phyloP scores from a whole-genome alignment of 1,140 invertebrate species.

The Trachymyrmex septentrionalis region DNA sequence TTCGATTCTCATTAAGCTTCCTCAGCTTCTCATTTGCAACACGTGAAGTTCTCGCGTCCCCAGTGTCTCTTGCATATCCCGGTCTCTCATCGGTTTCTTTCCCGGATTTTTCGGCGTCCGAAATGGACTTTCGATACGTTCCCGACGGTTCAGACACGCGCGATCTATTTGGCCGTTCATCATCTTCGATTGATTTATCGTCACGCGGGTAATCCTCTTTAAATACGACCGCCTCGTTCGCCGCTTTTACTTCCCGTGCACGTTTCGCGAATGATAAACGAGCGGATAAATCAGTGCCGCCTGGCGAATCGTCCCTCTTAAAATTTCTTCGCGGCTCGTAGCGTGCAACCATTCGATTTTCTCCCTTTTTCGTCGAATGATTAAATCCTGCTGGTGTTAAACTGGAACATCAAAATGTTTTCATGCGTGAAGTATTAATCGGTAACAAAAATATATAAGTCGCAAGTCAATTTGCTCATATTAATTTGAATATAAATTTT shows the following conservation, averaged over 20 bases:
- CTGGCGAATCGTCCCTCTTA: conserved; percentile 33
- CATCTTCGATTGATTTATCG: conserved; percentile 60
- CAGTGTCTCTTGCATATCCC: background rate
- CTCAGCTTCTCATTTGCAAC: background rate
- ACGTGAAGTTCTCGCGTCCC: background rate
- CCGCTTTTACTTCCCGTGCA: conserved; percentile 53
- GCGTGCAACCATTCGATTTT: conserved; percentile 1
- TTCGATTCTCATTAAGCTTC: background rate
- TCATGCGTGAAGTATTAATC: conserved; percentile 2
- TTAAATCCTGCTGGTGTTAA: conserved; percentile 23
- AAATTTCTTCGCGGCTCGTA: conserved; percentile 50
- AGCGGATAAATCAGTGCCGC: conserved; percentile 57
- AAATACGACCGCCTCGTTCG: conserved; percentile 49
- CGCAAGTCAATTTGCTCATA: background rate
- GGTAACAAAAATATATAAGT: background rate
- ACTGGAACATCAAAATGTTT: conserved; percentile 11
- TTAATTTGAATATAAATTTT: background rate
- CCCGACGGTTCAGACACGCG: conserved; percentile 11
- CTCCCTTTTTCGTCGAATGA: conserved; percentile 35
- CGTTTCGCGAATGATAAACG: conserved; percentile 58
- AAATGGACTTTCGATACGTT: conserved; percentile 43
- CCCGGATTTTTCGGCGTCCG: conserved; percentile 6
- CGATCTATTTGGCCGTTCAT: conserved; percentile 54
- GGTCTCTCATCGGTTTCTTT: background rate
- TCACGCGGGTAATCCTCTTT: conserved; percentile 44